Evolutionary conservation across 2,113 vertebrate genomes (phyloP), one percentile per base, ranked within the genome.

Genomic region (Oncorhynchus clarkii): DNA sequence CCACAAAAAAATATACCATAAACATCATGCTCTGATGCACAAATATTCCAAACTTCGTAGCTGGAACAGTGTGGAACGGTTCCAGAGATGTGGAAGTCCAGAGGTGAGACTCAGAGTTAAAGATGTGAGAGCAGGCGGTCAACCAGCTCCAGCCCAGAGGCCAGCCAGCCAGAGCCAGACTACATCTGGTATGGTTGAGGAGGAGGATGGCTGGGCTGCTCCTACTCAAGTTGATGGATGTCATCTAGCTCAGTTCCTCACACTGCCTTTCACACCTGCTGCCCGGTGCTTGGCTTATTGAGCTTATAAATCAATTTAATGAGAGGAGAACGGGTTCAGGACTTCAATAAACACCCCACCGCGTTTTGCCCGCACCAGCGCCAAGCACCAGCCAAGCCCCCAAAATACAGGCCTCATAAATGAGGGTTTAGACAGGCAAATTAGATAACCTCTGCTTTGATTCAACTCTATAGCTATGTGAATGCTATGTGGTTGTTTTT

Each of bases 261-360:
- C 79, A 6, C 82, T 49, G 69, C 84, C 88, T 77, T 75, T 79
- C 82, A 77, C 91, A 92, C 89, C 90, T 91, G 92, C 88, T 75
- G 76, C 86, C 88, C 49, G 71, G 79, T 71, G 80, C 78, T 82
- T 85, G 84, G 88, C 89, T 92, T 92, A 93, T 92, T 92, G 89
- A 86, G 86, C 81, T 89, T 88, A 91, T 93, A 90, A 93, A 93
- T 93, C 92, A 93, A 91, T 89, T 89, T 92, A 93, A 92, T 91
- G 89, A 91, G 90, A 67, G 34, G 68, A 82, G 78, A 82, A 89
- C 77, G 31, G 82, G 88, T 88, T 92, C 89, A 88, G 83, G 88
- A 88, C 89, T 91, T 89, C 90, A 91, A 91, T 93, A 93, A 92
- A 89, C 86, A 89, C 87, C 89, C 83, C 75, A 72, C 83, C 84